phyloP scores from a whole-genome alignment of 2,797 vertebrate genomes.

The Anguilla obscura region DNA sequence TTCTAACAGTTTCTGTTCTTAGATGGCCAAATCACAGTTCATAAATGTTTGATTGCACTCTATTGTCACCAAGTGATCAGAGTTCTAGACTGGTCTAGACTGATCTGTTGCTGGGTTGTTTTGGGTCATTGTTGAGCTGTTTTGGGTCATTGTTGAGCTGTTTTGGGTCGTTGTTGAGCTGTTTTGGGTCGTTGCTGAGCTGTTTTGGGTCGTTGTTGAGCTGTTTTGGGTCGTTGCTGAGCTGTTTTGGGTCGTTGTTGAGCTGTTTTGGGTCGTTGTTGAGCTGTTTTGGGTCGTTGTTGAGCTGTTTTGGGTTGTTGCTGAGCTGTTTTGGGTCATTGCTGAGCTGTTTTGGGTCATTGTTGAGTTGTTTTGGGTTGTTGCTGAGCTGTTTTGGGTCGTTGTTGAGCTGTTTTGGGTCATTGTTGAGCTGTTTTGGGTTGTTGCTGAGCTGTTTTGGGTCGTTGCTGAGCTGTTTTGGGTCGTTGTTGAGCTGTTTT shows the following conservation, averaged over 20 bases:
- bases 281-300: not conserved
- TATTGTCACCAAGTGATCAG: not conserved
- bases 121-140: not conserved
- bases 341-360: too few relatives aligned
- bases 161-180: not conserved
- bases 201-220: not conserved
- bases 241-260: not conserved
- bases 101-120: not conserved
- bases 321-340: too few relatives aligned
- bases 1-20: not conserved
- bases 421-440: not conserved
- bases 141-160: not conserved
- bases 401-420: not conserved
- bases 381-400: not conserved
- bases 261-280: not conserved
- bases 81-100: not conserved
- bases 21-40: not conserved
- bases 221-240: not conserved
- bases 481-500: not conserved
- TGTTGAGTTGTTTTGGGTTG: not conserved
- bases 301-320: not conserved
- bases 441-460: not conserved
- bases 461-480: too few relatives aligned
- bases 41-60: not conserved
- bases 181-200: not conserved